These are phyloP conservation scores for Pentamera pediparva DNA, from an alignment of 53 echinoderm and acorn worm species.

Conservation along the genomic window DNA sequence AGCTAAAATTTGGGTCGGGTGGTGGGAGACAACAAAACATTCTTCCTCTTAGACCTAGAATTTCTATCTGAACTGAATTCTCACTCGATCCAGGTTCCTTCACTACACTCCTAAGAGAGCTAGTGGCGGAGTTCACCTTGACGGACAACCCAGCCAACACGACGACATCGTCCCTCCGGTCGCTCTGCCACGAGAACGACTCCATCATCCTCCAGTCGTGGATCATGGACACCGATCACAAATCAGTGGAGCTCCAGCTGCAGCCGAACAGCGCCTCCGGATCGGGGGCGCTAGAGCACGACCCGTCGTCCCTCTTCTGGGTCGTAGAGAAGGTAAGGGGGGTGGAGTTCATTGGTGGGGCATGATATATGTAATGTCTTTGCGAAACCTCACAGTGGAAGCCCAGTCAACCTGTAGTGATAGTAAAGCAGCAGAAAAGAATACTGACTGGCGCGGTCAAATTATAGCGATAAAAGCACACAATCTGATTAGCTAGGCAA, in stretches of 20 bases:
- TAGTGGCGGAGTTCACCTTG: constrained; percentile 94
- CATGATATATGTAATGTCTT: too few species aligned
- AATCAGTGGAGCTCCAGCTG: constrained; percentile 91
- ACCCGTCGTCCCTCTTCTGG: constrained; percentile 94
- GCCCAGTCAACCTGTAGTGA: too few species aligned
- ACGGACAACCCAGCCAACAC: constrained; percentile 99
- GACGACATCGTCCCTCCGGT: constrained; percentile 86
- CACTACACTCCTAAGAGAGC: constrained; percentile 72
- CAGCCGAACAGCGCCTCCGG: constrained; percentile 98
- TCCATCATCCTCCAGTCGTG: constrained; percentile 94
- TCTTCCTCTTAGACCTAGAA: neutral
- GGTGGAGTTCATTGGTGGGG: too few species aligned
- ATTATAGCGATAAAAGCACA: too few species aligned
- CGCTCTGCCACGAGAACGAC: constrained; percentile 91
- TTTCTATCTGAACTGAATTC: neutral
- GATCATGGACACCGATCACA: constrained; percentile 96
- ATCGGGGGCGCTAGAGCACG: constrained; percentile 91
- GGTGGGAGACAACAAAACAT: too few species aligned
- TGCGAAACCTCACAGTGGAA: too few species aligned
- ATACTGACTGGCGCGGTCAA: too few species aligned
- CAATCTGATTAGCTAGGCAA: too few species aligned
- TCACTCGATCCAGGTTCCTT: constrained; percentile 58
- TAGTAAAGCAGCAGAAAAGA: too few species aligned
- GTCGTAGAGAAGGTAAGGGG: constrained; percentile 46
- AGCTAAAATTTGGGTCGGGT: too few species aligned